These are phyloP conservation scores for Siphamia tubifer DNA, from an alignment of 2,113 vertebrate genomes.

Conservation along the genomic window DNA sequence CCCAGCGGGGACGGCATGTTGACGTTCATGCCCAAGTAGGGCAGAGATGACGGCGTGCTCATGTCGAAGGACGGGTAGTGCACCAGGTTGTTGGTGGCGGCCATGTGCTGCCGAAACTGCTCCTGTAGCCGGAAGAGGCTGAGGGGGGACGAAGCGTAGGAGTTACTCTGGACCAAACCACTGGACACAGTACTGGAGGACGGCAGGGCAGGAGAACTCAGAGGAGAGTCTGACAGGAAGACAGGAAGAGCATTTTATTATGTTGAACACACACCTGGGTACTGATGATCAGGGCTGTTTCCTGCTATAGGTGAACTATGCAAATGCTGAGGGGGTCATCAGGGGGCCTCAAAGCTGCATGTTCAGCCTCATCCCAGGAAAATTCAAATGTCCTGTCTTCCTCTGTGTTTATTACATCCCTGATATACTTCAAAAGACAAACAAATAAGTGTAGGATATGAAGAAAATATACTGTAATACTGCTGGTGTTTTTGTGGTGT, in stretches of 20 bases:
- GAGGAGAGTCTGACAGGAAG: conserved; percentile 85
- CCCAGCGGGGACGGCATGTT: conserved; percentile 90
- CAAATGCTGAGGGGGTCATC: no score
- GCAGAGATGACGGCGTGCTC: conserved; percentile 87
- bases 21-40: conserved; percentile 95
- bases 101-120: conserved; percentile 99
- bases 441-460: no score
- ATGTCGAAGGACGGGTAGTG: conserved; percentile 98
- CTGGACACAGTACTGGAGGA: conserved; percentile 79
- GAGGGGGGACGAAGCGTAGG: conserved; percentile 96
- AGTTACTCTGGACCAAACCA: conserved; percentile 87
- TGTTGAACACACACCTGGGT: background rate
- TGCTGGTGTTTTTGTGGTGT: no score
- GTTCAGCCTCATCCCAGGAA: no score
- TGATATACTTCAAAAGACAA: no score
- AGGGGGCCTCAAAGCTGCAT: no score
- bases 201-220: conserved; percentile 79
- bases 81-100: conserved; percentile 96
- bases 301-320: background rate
- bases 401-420: no score
- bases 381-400: no score
- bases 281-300: background rate
- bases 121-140: conserved; percentile 98
- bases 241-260: background rate
- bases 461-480: no score